A percentile compares a stretch with the other conserved stretches of the same genome.
phyloP scores from a whole-genome alignment of 2,797 vertebrate species.

The Hipposideros larvatus region DNA sequence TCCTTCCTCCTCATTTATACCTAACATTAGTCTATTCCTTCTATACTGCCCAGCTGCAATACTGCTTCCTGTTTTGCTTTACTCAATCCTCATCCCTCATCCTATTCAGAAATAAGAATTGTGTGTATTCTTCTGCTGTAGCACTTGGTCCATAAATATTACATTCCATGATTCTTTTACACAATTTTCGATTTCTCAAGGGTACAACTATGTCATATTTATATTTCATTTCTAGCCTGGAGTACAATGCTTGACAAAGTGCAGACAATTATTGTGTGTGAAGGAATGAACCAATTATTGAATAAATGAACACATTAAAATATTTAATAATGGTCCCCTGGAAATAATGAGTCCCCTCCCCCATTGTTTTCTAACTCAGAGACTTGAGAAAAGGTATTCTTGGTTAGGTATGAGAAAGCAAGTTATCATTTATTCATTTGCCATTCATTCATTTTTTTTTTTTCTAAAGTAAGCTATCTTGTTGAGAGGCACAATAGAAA shows the following conservation, averaged over 20 bases:
- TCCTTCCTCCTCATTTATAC: background rate
- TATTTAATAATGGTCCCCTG: background rate
- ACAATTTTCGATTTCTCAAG: conserved; percentile 1
- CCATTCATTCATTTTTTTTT: background rate
- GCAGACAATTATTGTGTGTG: background rate
- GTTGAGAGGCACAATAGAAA: background rate
- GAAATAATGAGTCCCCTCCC: background rate
- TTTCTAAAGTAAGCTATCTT: background rate
- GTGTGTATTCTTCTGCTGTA: background rate
- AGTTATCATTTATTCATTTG: background rate
- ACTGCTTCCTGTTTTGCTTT: background rate
- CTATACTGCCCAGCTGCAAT: background rate
- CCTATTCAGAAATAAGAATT: background rate
- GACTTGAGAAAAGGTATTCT: background rate
- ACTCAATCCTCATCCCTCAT: background rate
- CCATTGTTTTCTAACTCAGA: background rate
- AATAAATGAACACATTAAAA: background rate
- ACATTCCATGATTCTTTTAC: background rate
- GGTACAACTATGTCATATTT: background rate
- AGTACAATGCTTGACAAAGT: background rate
- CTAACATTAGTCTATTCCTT: background rate
- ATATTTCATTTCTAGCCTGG: background rate
- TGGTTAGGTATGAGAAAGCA: background rate
- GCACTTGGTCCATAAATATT: background rate
- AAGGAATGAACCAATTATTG: background rate